Conservation (phyloP, 2,888 invertebrate genomes). For the Sialis fuliginosa region DNA sequence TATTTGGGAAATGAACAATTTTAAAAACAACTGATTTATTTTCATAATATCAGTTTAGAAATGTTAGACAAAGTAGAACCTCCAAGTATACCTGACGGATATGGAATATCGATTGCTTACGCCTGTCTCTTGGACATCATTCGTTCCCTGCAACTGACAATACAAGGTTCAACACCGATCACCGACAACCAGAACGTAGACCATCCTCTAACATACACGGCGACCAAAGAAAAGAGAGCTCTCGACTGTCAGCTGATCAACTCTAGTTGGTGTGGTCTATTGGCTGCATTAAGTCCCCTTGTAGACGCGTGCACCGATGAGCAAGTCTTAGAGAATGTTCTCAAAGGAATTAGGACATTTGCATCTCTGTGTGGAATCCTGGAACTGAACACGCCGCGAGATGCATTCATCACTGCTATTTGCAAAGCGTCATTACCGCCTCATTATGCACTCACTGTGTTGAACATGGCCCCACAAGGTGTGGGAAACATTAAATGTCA, state of each 20-base stretch:
- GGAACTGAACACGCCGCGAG: conserved; percentile 59
- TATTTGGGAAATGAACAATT: background rate
- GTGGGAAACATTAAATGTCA: conserved; percentile 19
- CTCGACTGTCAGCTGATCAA: conserved; percentile 62
- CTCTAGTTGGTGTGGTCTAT: conserved; percentile 88
- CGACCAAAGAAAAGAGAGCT: conserved; percentile 26
- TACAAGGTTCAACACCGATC: conserved; percentile 17
- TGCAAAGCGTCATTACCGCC: conserved; percentile 94
- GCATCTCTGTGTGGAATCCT: conserved; percentile 80
- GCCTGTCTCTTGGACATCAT: conserved; percentile 85
- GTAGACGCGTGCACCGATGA: conserved; percentile 95
- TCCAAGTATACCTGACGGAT: conserved; percentile 87
- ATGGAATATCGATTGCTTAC: conserved; percentile 91
- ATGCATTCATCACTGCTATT: conserved; percentile 86
- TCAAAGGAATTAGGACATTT: conserved; percentile 80
- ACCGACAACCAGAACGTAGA: conserved; percentile 6
- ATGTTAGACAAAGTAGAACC: conserved; percentile 93
- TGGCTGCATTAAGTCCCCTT: conserved; percentile 79
- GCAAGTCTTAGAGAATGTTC: conserved; percentile 72
- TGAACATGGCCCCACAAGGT: conserved; percentile 44
- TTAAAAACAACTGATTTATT: background rate
- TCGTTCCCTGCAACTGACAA: conserved; percentile 60
- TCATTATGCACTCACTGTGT: conserved; percentile 80
- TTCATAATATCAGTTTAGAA: conserved; percentile 52
- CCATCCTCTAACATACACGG: conserved; percentile 22